Percentiles rank a stretch among this genome's conserved stretches.
Conservation (phyloP, 2,113 vertebrate genomes). For the Platanista minor region DNA sequence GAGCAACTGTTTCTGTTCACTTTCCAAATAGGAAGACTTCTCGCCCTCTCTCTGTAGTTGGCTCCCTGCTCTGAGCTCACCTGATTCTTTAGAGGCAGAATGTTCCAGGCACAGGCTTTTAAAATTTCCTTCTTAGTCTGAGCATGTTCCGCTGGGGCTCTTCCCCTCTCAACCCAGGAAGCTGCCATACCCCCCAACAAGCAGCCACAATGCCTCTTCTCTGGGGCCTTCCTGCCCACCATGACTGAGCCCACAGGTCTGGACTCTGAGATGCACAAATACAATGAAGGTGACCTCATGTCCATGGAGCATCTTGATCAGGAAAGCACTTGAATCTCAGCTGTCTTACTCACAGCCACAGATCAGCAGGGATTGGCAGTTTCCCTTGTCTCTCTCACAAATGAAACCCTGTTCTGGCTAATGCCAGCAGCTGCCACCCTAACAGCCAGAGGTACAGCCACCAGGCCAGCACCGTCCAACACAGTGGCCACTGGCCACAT, state of each 20-base stretch:
- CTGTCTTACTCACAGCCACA: not conserved
- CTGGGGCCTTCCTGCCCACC: not conserved
- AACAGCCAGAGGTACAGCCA: not conserved
- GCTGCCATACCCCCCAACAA: not conserved
- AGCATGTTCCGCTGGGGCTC: not conserved
- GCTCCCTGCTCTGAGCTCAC: not conserved
- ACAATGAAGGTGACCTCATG: not conserved
- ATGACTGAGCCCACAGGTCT: not conserved
- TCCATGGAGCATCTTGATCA: not conserved
- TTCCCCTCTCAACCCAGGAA: not conserved
- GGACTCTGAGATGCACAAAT: not conserved
- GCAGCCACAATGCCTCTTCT: not conserved
- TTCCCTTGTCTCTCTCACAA: not conserved
- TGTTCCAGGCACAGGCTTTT: not conserved
- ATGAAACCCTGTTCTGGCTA: not conserved
- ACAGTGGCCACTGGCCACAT: not conserved
- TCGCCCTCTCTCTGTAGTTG: not conserved
- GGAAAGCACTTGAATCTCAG: not conserved
- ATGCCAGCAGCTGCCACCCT: not conserved
- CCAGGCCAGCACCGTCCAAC: not conserved
- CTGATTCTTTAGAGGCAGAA: not conserved
- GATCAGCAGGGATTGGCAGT: not conserved
- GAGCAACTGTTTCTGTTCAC: not conserved
- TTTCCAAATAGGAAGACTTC: not conserved
- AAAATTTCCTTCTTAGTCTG: not conserved